Evolutionary conservation across 2,888 invertebrate genomes (phyloP).

Genomic region (Sinelater perroti): DNA sequence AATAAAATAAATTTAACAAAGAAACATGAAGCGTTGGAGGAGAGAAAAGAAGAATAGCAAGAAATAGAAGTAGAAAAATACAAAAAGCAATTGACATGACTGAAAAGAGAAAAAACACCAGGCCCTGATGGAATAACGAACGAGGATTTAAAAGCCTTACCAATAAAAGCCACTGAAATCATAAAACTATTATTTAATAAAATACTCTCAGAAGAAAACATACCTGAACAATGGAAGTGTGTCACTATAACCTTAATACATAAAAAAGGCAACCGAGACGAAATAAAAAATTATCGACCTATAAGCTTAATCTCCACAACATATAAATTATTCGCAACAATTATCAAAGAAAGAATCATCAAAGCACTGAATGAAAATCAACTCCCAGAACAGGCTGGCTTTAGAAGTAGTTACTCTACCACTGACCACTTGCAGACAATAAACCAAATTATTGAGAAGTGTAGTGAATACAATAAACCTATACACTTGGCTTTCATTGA

Average conservation of each 20-base stretch:
- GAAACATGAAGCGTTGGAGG: no score
- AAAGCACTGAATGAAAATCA: constrained; percentile 4
- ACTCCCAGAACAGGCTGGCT: constrained; percentile 7
- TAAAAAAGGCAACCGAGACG: constrained; percentile 6
- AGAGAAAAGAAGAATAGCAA: constrained; percentile 6
- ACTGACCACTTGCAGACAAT: background rate
- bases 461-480: no score
- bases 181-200: constrained; percentile 1
- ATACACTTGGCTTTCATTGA: no score
- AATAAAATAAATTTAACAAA: no score
- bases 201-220: constrained; percentile 1
- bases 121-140: constrained; percentile 7
- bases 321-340: constrained; percentile 7
- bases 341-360: constrained; percentile 11
- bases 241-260: constrained; percentile 3
- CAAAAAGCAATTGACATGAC: constrained; percentile 1
- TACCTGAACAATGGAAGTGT: constrained; percentile 6
- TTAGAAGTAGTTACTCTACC: constrained; percentile 8
- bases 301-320: constrained; percentile 5
- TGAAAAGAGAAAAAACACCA: constrained; percentile 8
- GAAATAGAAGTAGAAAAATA: constrained; percentile 5
- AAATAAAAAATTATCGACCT: constrained; percentile 11
- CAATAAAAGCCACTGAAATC: no score
- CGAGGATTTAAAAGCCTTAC: no score
- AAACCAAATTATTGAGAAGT: constrained; percentile 16